Percentiles rank a stretch among this genome's conserved stretches.
These are phyloP conservation scores for Tetramorium alpestre DNA, from an alignment of 1,140 invertebrate species.

Conservation along the genomic window DNA sequence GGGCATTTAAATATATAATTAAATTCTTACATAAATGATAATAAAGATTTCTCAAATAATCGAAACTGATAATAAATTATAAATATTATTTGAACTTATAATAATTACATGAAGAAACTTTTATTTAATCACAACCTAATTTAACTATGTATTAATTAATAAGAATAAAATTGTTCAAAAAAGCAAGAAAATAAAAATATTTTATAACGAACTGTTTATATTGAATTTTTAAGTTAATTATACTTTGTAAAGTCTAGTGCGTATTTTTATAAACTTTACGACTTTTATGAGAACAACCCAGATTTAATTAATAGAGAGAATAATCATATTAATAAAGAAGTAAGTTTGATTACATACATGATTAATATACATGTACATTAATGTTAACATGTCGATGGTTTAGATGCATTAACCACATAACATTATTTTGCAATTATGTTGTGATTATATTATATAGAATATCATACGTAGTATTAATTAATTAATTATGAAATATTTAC, in stretches of 20 bases:
- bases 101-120: not conserved
- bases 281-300: not conserved
- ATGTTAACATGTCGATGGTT: not conserved
- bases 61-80: not conserved
- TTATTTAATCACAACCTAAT: not conserved
- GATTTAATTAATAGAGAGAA: not conserved
- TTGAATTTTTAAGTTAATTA: not conserved
- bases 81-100: not conserved
- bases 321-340: not conserved
- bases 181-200: not conserved
- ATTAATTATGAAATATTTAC: not conserved
- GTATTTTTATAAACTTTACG: not conserved
- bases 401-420: not conserved
- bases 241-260: not conserved
- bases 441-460: not conserved
- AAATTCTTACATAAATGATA: conserved; percentile 12
- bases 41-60: not conserved
- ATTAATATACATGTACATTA: not conserved
- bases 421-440: not conserved
- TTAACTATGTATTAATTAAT: not conserved
- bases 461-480: conserved; percentile 3
- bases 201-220: not conserved
- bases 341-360: not conserved
- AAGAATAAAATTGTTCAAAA: not conserved
- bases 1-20: not conserved